These are phyloP conservation scores for Hirudo medicinalis DNA, from an alignment of 1,140 invertebrate genomes.

Conservation along the genomic window DNA sequence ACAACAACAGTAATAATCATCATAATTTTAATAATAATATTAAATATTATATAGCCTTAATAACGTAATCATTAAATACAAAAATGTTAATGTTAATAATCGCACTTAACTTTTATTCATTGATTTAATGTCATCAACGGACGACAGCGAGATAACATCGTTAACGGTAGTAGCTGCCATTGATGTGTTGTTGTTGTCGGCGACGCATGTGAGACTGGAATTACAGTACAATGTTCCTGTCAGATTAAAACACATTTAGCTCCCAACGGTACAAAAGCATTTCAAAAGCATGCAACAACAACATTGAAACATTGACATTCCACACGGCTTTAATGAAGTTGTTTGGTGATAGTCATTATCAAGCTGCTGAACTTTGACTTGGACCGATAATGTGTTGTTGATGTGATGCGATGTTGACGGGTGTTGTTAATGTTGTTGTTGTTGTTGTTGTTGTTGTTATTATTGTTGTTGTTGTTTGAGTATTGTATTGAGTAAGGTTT, in stretches of 20 bases:
- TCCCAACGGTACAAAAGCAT: too few species aligned
- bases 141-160: background rate
- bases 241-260: too few species aligned
- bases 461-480: background rate
- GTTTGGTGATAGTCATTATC: background rate
- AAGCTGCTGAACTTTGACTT: background rate
- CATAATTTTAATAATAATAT: too few species aligned
- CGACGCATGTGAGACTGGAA: background rate
- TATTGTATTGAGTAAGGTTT: too few species aligned
- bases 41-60: too few species aligned
- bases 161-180: background rate
- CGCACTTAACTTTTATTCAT: too few species aligned
- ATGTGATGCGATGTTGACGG: background rate
- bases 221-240: background rate
- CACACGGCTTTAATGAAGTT: too few species aligned
- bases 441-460: constrained; percentile 1
- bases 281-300: too few species aligned
- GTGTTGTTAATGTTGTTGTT: background rate
- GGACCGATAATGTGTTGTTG: constrained; percentile 1
- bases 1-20: too few species aligned
- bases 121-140: background rate
- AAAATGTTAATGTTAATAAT: too few species aligned
- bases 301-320: too few species aligned
- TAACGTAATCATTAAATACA: too few species aligned
- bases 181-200: constrained; percentile 9